A percentile compares a stretch with the other conserved stretches of the same genome.
Conservation (phyloP, 2,888 invertebrate genomes). For the Euproctis similis region DNA sequence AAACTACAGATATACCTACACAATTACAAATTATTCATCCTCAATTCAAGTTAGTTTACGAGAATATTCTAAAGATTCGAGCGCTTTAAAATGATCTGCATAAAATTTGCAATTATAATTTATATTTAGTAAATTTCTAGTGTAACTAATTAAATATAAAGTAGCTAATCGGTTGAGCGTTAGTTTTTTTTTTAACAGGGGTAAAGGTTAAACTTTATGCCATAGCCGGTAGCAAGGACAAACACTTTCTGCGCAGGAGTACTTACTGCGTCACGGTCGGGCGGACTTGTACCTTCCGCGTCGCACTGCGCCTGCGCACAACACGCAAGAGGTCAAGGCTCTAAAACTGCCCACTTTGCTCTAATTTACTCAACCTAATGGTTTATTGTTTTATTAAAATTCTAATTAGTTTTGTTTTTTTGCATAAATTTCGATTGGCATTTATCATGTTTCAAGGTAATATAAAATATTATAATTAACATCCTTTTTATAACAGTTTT, state of each 20-base stretch:
- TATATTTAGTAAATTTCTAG: too few relatives aligned
- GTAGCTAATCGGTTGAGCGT: slow-evolving; percentile 13
- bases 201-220: slow-evolving; percentile 44
- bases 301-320: slow-evolving; percentile 37
- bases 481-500: too few relatives aligned
- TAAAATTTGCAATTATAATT: too few relatives aligned
- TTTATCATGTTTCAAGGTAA: slow-evolving; percentile 7
- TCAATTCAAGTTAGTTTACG: too few relatives aligned
- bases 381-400: slow-evolving; percentile 16
- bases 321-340: slow-evolving; percentile 52
- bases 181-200: slow-evolving; percentile 42
- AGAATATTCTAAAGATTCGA: too few relatives aligned
- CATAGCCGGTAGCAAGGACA: slow-evolving; percentile 66
- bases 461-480: not conserved
- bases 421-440: slow-evolving; percentile 8
- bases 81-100: too few relatives aligned
- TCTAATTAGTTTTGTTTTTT: slow-evolving; percentile 26
- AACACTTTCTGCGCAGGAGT: slow-evolving; percentile 69
- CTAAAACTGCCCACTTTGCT: slow-evolving; percentile 31
- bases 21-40: too few relatives aligned
- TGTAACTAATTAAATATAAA: slow-evolving; percentile 10
- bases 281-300: slow-evolving; percentile 61
- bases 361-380: slow-evolving; percentile 31
- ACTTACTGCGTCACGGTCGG: slow-evolving; percentile 57
- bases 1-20: too few relatives aligned